Percentiles rank a stretch among this genome's conserved stretches.
Evolutionary conservation across 2,797 vertebrate species (phyloP).

Genomic region (Takifugu ocellatus): DNA sequence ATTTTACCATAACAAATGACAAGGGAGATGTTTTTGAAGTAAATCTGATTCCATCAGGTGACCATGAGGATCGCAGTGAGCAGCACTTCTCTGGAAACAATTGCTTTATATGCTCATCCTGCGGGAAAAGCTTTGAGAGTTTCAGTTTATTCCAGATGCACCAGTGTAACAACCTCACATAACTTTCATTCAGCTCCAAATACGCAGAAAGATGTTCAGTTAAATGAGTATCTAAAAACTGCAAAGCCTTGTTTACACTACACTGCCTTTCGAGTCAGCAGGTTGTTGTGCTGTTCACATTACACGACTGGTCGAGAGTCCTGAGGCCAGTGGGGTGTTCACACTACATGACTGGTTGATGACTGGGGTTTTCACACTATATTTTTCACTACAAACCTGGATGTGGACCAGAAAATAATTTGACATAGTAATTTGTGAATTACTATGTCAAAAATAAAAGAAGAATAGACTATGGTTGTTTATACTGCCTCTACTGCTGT

Average conservation of each 20-base stretch:
- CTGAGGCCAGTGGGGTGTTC: too few relatives aligned
- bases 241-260: slow-evolving; percentile 17
- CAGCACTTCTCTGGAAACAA: slow-evolving; percentile 22
- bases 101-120: slow-evolving; percentile 62
- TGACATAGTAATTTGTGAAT: too few relatives aligned
- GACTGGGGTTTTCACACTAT: too few relatives aligned
- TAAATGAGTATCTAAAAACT: slow-evolving; percentile 51
- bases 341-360: too few relatives aligned
- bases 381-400: too few relatives aligned
- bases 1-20: slow-evolving; percentile 9
- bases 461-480: too few relatives aligned
- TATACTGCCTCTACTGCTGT: too few relatives aligned
- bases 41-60: slow-evolving; percentile 3
- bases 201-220: slow-evolving; percentile 43
- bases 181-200: slow-evolving; percentile 35
- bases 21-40: slow-evolving; percentile 34
- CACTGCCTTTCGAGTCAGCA: too few relatives aligned
- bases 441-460: too few relatives aligned
- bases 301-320: too few relatives aligned
- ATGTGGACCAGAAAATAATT: too few relatives aligned
- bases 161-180: slow-evolving; percentile 39
- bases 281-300: too few relatives aligned
- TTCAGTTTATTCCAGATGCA: slow-evolving; percentile 62
- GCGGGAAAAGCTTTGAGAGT: slow-evolving; percentile 60
- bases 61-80: neutral